Evolutionary conservation across 2,888 invertebrate genomes (phyloP), one percentile per base, ranked within the genome.

Genomic region (Drosophila antonietae): DNA sequence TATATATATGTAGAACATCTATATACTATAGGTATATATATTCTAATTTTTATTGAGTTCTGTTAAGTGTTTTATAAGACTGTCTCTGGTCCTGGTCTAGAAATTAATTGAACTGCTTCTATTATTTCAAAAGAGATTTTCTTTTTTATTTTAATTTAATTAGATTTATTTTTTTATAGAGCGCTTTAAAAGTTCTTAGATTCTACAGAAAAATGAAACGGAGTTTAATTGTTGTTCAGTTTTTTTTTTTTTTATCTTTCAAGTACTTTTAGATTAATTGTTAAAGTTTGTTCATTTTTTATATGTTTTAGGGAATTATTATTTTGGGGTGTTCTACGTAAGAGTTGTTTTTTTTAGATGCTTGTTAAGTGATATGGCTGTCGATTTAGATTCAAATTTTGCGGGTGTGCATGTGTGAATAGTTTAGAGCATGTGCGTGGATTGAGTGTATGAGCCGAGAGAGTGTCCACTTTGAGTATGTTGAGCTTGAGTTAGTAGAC

Each of bases 361-460:
- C 52, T 44, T 44, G 57, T 20, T 7, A 57, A 80, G 56, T 81
- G 73, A 72, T 79, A 82, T 81, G 62, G 60, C 63, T 66, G 71
- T 78, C 73, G 79, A 75, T 72, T 68, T 68, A 35, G 35, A 74
- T 71, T 78, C 78, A 70, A 78, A 2, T 51, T 53, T 44, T 61
- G 51, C 41, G 44, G 33, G 53, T 46, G 62, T 12, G 46, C 0
- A 31, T 46, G 60, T 43, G 53, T 47, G 35, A 20, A 46, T 18
- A 10, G 10, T 18, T 6, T 20, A 9, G 23, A 49, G 33, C 20
- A 9, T 9, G 28, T 47, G 28, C 28, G 28, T 18, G 33, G 33
- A 31, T n/a, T 31, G 49, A n/a, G 47, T 49, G 9, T 31, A 15
- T 15, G 20, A 6, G 8, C 2, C 9, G 9, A 0, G 28, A 49